Conservation (phyloP, 2,113 vertebrate species). For the Menidia beryllina region DNA sequence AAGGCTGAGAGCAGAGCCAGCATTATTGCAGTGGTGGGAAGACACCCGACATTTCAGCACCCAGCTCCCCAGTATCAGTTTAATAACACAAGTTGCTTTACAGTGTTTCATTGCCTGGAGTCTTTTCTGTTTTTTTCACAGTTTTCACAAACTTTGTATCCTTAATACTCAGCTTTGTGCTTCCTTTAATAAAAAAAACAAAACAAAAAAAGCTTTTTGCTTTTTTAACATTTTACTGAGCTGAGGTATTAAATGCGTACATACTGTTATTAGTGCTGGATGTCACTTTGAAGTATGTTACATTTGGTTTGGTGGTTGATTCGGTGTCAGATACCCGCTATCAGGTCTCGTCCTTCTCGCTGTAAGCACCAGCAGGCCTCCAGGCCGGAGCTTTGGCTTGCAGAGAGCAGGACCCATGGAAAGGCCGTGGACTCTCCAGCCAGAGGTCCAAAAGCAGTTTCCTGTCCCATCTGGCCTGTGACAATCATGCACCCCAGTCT, state of each 20-base stretch:
- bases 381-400: conserved; percentile 21
- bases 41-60: conserved; percentile 51
- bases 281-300: conserved; percentile 48
- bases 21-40: conserved; percentile 47
- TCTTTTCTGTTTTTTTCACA: conserved; percentile 4
- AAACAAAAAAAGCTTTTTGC: conserved; percentile 7
- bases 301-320: conserved; percentile 26
- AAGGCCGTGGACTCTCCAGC: neutral
- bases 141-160: conserved; percentile 14
- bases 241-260: conserved; percentile 24
- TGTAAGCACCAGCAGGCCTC: conserved; percentile 48
- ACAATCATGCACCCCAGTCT: conserved; percentile 2
- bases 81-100: conserved; percentile 48
- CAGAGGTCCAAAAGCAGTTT: conserved; percentile 11
- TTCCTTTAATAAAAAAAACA: conserved; percentile 40
- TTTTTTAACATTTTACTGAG: conserved; percentile 45
- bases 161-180: conserved; percentile 32
- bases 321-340: conserved; percentile 15
- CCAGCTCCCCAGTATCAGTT: conserved; percentile 41
- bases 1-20: conserved; percentile 45
- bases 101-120: conserved; percentile 30
- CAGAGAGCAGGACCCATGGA: conserved; percentile 9
- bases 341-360: conserved; percentile 36
- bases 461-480: conserved; percentile 28
- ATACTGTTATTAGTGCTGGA: conserved; percentile 57